phyloP scores from a whole-genome alignment of 2,888 invertebrate genomes.

The Pherbina coryleti region DNA sequence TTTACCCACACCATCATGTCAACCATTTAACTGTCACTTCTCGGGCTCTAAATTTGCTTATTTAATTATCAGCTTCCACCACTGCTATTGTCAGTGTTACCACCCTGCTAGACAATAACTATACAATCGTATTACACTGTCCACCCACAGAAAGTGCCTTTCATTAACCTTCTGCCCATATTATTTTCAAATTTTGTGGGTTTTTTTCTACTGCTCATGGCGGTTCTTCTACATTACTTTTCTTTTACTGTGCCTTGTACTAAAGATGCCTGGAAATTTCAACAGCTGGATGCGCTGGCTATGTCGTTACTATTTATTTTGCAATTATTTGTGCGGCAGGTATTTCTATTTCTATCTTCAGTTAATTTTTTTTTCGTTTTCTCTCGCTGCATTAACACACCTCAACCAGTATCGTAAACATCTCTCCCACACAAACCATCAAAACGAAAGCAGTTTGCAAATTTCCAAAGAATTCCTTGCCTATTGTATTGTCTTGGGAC shows the following conservation, averaged over 20 bases:
- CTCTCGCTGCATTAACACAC: neutral
- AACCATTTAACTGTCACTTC: constrained; percentile 12
- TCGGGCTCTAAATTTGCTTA: constrained; percentile 26
- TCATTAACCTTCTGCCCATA: neutral
- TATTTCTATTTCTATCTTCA: constrained; percentile 10
- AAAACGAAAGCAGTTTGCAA: neutral
- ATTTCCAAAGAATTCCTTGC: neutral
- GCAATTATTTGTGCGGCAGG: constrained; percentile 26
- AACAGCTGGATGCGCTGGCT: constrained; percentile 7
- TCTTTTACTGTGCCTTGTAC: neutral
- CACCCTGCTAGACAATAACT: neutral
- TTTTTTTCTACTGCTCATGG: neutral
- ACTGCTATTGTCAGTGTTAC: neutral
- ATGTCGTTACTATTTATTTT: constrained; percentile 18
- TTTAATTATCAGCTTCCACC: constrained; percentile 16
- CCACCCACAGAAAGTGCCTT: neutral
- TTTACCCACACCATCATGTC: neutral
- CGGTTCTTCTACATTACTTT: neutral
- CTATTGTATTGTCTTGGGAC: neutral
- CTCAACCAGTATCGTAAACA: neutral
- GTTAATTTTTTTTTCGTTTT: neutral
- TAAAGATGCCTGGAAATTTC: constrained; percentile 5
- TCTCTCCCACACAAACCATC: neutral
- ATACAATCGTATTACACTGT: neutral
- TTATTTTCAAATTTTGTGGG: too few species aligned